Conservation (phyloP, 2,888 invertebrate species). For the Abrostola triplasia region DNA sequence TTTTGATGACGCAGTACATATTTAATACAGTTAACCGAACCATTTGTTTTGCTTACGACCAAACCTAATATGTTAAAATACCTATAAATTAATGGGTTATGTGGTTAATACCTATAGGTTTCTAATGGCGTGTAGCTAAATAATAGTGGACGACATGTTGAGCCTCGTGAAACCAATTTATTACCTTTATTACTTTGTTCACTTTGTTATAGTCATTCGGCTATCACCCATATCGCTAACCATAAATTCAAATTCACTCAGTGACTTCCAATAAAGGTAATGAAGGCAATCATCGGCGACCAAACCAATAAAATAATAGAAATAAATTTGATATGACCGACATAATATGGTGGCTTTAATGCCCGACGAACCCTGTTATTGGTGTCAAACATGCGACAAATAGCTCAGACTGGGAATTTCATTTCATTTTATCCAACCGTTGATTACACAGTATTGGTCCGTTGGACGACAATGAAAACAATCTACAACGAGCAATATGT, state of each 20-base stretch:
- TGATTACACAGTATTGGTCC: slow-evolving; percentile 87
- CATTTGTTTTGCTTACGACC: slow-evolving; percentile 22
- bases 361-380: slow-evolving; percentile 87
- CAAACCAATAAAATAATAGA: slow-evolving; percentile 88
- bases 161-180: slow-evolving; percentile 77
- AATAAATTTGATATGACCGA: slow-evolving; percentile 89
- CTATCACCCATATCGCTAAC: slow-evolving; percentile 83
- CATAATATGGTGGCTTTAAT: slow-evolving; percentile 87
- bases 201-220: slow-evolving; percentile 84
- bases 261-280: slow-evolving; percentile 87
- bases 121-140: slow-evolving; percentile 50
- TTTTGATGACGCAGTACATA: slow-evolving; percentile 58
- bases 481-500: slow-evolving; percentile 84
- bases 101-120: slow-evolving; percentile 26
- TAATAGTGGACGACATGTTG: slow-evolving; percentile 65
- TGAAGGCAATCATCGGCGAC: slow-evolving; percentile 85
- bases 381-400: slow-evolving; percentile 88
- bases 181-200: slow-evolving; percentile 84
- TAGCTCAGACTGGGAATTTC: slow-evolving; percentile 80
- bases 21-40: slow-evolving; percentile 16
- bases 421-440: slow-evolving; percentile 83
- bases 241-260: slow-evolving; percentile 87
- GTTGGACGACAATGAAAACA: slow-evolving; percentile 83
- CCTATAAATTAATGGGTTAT: slow-evolving; percentile 16
- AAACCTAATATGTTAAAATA: background rate